phyloP scores from a whole-genome alignment of 2,797 vertebrate species.

The Onychomys arenicola region DNA sequence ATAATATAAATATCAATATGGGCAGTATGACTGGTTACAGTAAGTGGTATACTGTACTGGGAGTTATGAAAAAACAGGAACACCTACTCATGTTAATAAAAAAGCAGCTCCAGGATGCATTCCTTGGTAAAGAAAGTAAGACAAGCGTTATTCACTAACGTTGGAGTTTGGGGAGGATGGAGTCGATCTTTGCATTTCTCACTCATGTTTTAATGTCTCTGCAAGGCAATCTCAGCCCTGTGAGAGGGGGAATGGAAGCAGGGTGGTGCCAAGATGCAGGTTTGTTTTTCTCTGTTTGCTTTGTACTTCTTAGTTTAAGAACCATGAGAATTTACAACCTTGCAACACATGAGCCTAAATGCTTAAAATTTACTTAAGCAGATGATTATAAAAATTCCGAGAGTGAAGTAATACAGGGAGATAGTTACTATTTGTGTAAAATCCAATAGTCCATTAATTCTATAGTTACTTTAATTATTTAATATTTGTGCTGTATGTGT shows the following conservation, averaged over 20 bases:
- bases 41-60: background rate
- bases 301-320: background rate
- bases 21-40: background rate
- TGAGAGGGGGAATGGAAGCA: background rate
- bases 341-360: background rate
- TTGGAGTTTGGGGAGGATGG: background rate
- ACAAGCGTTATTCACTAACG: background rate
- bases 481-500: background rate
- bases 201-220: background rate
- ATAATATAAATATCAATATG: background rate
- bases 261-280: background rate
- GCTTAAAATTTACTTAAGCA: background rate
- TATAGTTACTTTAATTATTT: background rate
- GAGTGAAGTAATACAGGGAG: background rate
- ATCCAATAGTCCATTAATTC: background rate
- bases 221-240: background rate
- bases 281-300: background rate
- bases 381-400: background rate
- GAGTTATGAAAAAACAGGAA: slow-evolving; percentile 12
- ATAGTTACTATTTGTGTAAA: background rate
- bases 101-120: background rate
- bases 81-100: background rate
- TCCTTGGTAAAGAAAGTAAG: background rate
- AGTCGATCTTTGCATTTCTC: background rate
- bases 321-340: background rate